phyloP scores from a whole-genome alignment of 1,140 invertebrate species.

The Euura saliciscinereae region DNA sequence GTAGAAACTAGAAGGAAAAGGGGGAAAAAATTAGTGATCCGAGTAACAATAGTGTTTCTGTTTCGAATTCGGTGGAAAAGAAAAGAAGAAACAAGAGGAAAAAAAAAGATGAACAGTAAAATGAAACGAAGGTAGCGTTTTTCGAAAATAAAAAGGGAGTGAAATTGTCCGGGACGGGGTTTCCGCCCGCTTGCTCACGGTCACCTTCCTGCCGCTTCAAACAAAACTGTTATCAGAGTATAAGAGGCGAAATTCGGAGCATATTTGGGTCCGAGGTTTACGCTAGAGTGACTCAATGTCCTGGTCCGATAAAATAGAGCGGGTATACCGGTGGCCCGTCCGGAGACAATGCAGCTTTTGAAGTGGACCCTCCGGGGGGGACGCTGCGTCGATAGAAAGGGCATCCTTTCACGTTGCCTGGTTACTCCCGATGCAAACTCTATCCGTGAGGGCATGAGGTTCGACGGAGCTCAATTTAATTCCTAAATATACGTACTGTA shows the following conservation, averaged over 20 bases:
- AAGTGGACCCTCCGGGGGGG: slow-evolving; percentile 8
- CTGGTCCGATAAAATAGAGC: slow-evolving; percentile 27
- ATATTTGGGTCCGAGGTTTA: slow-evolving; percentile 27
- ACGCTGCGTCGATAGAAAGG: background rate
- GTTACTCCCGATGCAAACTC: background rate
- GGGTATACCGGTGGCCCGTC: background rate
- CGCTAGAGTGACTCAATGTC: slow-evolving; percentile 31
- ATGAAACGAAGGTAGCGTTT: too few relatives aligned
- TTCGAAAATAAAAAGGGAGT: too few relatives aligned
- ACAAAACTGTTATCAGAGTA: slow-evolving; percentile 14
- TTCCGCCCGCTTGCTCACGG: background rate
- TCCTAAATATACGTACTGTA: background rate
- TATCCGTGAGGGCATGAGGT: background rate
- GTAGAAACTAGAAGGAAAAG: too few relatives aligned
- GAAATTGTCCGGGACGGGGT: too few relatives aligned
- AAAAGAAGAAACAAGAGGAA: too few relatives aligned
- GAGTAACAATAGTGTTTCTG: too few relatives aligned
- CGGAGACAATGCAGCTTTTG: slow-evolving; percentile 13
- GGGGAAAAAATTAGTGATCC: too few relatives aligned
- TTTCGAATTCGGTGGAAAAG: too few relatives aligned
- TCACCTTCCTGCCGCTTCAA: background rate
- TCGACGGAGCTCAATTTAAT: slow-evolving; percentile 3
- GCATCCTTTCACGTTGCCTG: slow-evolving; percentile 12
- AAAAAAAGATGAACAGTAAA: too few relatives aligned
- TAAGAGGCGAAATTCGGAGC: slow-evolving; percentile 26